Base-by-base conservation (phyloP, 2,888 invertebrate genomes). In the Gari tellinella region DNA sequence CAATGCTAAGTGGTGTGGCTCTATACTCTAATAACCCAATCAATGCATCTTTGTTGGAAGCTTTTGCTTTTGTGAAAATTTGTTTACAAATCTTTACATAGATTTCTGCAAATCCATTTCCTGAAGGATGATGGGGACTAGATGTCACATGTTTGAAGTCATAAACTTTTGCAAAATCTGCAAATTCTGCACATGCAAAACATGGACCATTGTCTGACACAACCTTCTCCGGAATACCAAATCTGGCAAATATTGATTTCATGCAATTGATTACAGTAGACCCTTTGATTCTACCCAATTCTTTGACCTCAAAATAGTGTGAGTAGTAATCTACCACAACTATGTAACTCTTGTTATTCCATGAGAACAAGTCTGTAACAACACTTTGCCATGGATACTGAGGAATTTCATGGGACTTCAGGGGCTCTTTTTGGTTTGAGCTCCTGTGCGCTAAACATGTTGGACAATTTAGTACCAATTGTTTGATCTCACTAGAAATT, bases 341-440 rank as follows among this genome's bases (percentile, higher is more conserved):
- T 8, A 69, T 10, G 62, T 64, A 67, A n/a, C n/a, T n/a, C n/a
- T n/a, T 38, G n/a, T 67, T 46, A 25, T 80, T 55, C 66, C 65
- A 72, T 12, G 53, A 25, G 60, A 74, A 75, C 38, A 75, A n/a
- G 43, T 81, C 79, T 14, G 76, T 76, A 21, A 63, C 72, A 45
- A 64, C 63, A 25, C 23, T 52, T 48, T 79, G 64, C 76, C 73
- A 79, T n/a, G 79, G 76, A 12, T 56, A 38, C 5, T 68, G 55
- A 17, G 73, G 81, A 21, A 79, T 40, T 10, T 51, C 21, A 19
- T 58, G 46, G 5, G 67, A 43, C 5, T 23, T 45, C 15, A 78
- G 25, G 7, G 69, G 70, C 67, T 75, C 72, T 45, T 75, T 75
- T 5, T 19, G 14, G 17, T 78, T 74, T 17, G 61, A 48, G 21